Conservation (phyloP, 1,140 invertebrate genomes). For the Polyergus mexicanus region DNA sequence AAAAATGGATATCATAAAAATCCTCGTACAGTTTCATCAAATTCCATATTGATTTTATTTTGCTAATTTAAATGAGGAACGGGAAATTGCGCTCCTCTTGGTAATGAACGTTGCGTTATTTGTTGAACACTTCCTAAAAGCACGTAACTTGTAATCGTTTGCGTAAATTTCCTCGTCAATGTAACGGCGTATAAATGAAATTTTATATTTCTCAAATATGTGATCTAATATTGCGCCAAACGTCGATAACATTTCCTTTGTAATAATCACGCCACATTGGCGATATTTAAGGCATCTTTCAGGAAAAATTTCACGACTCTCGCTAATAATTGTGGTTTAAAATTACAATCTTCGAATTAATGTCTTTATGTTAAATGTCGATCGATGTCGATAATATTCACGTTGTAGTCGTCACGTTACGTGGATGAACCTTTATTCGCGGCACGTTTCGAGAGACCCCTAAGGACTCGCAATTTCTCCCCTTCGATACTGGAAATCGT, state of each 20-base stretch:
- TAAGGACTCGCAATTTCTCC: slow-evolving; percentile 27
- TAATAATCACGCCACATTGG: slow-evolving; percentile 19
- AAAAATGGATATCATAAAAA: slow-evolving; percentile 4
- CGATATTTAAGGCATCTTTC: slow-evolving; percentile 34
- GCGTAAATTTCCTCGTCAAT: slow-evolving; percentile 9
- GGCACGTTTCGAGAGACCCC: slow-evolving; percentile 26
- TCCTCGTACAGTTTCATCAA: slow-evolving; percentile 13
- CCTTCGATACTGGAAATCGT: slow-evolving; percentile 13
- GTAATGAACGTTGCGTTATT: slow-evolving; percentile 28
- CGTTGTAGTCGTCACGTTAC: slow-evolving; percentile 16
- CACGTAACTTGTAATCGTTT: slow-evolving; percentile 15
- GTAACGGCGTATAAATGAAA: slow-evolving; percentile 21
- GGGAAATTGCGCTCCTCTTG: not conserved
- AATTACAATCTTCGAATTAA: slow-evolving; percentile 10
- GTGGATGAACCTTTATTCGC: not conserved
- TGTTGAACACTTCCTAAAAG: slow-evolving; percentile 19
- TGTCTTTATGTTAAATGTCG: slow-evolving; percentile 35
- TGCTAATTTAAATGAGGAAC: slow-evolving; percentile 42
- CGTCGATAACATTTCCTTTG: slow-evolving; percentile 13
- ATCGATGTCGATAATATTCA: slow-evolving; percentile 53
- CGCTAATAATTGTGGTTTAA: slow-evolving; percentile 48
- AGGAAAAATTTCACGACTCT: not conserved
- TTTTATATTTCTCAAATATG: slow-evolving; percentile 13
- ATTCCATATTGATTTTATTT: not conserved
- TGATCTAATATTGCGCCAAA: not conserved